These are phyloP conservation scores for Trissonchulus sp. DNA, from an alignment of 2,888 invertebrate genomes.

Conservation along the genomic window DNA sequence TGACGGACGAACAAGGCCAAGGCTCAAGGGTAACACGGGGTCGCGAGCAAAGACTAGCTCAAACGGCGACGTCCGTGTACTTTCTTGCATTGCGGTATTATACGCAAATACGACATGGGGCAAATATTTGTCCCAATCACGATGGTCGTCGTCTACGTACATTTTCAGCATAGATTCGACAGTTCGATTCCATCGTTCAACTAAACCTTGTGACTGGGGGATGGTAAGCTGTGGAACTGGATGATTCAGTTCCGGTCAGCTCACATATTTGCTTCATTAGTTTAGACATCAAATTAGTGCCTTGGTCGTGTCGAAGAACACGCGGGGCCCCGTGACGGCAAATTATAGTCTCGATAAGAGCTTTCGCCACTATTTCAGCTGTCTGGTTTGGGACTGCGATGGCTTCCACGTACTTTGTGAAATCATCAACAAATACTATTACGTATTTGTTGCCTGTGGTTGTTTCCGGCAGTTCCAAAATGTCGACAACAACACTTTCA, in stretches of 20 bases:
- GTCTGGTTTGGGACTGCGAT: conserved; percentile 6
- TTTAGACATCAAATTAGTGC: background rate
- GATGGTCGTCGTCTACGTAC: conserved; percentile 2
- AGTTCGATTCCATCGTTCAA: no score
- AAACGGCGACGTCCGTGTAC: no score
- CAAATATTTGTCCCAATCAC: no score
- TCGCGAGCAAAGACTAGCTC: no score
- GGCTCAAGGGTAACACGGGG: background rate
- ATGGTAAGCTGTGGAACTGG: conserved; percentile 4
- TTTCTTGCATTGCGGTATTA: no score
- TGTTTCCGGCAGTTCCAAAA: conserved; percentile 10
- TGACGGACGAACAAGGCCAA: background rate
- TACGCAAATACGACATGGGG: no score
- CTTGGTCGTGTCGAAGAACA: background rate
- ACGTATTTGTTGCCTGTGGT: background rate
- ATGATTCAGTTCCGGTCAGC: background rate
- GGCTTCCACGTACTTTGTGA: conserved; percentile 36
- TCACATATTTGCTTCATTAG: background rate
- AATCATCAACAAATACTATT: conserved; percentile 20
- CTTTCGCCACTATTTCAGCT: background rate
- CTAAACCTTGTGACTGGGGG: conserved; percentile 5
- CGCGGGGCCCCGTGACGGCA: no score
- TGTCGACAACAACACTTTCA: conserved; percentile 10
- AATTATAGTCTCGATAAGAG: background rate
- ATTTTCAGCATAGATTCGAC: background rate